Evolutionary conservation across 2,113 vertebrate genomes (phyloP).

Genomic region (Dermatemys mawii): DNA sequence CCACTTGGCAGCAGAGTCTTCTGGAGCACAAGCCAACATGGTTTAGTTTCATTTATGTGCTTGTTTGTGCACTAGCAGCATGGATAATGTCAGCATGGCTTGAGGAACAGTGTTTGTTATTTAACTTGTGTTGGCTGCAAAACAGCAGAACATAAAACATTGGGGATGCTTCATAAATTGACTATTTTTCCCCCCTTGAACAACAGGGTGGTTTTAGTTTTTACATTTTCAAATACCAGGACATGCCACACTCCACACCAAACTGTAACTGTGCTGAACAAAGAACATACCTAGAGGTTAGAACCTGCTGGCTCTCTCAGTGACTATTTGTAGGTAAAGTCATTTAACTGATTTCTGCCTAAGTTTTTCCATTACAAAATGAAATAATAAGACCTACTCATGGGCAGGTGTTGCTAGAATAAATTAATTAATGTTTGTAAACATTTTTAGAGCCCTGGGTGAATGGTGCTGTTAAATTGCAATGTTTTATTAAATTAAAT

Average conservation of each 20-base stretch:
- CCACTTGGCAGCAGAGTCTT: conserved; percentile 26
- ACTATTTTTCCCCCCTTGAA: background rate
- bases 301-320: background rate
- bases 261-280: background rate
- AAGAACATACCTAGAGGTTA: background rate
- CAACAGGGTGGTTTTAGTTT: background rate
- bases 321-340: background rate
- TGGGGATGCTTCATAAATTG: background rate
- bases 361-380: background rate
- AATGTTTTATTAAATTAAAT: background rate
- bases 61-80: conserved; percentile 38
- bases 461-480: background rate
- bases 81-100: conserved; percentile 32
- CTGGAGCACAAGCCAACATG: background rate
- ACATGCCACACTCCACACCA: background rate
- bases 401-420: background rate
- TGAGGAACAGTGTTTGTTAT: conserved; percentile 22
- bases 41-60: conserved; percentile 35
- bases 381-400: background rate
- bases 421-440: background rate
- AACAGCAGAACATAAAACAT: conserved; percentile 19
- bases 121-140: conserved; percentile 41
- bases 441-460: background rate
- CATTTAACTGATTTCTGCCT: background rate
- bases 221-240: background rate